Evolutionary conservation across 2,797 vertebrate genomes (phyloP).

Genomic region (Xiphophorus birchmanni): DNA sequence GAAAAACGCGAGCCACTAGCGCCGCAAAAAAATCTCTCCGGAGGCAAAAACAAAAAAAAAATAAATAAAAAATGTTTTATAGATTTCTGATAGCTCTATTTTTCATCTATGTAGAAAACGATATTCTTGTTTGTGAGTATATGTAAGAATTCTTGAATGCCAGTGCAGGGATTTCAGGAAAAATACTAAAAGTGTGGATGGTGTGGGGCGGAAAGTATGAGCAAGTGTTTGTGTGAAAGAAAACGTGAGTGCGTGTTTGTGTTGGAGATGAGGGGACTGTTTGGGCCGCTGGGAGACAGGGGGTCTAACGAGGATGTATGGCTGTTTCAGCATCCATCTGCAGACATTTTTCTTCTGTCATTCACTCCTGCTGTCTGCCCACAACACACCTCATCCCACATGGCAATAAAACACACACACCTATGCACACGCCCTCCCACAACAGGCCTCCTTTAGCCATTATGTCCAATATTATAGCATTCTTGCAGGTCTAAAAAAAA

Average conservation of each 20-base stretch:
- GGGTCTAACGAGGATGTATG: slow-evolving; percentile 82
- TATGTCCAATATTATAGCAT: slow-evolving; percentile 74
- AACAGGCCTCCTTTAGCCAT: slow-evolving; percentile 64
- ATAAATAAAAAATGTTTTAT: too few species aligned
- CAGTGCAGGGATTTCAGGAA: slow-evolving; percentile 14
- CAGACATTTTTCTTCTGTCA: slow-evolving; percentile 74
- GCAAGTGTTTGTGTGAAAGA: slow-evolving; percentile 13
- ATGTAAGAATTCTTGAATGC: slow-evolving; percentile 6
- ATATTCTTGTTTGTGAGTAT: neutral
- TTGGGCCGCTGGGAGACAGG: slow-evolving; percentile 59
- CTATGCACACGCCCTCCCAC: slow-evolving; percentile 28
- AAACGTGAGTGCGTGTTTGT: slow-evolving; percentile 11
- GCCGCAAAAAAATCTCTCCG: too few species aligned
- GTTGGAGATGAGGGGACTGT: slow-evolving; percentile 44
- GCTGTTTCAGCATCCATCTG: slow-evolving; percentile 72
- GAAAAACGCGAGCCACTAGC: too few species aligned
- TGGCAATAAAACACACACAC: slow-evolving; percentile 21
- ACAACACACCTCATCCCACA: slow-evolving; percentile 50
- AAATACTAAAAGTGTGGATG: slow-evolving; percentile 14
- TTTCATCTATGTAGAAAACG: neutral
- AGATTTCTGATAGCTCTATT: neutral
- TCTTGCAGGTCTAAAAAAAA: slow-evolving; percentile 71
- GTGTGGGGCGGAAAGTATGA: slow-evolving; percentile 4
- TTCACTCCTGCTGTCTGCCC: slow-evolving; percentile 63
- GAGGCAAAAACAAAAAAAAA: too few species aligned